Evolutionary conservation across 2,888 invertebrate genomes (phyloP), one percentile per base, ranked within the genome.

Genomic region (Cryptocheilus praepositus): DNA sequence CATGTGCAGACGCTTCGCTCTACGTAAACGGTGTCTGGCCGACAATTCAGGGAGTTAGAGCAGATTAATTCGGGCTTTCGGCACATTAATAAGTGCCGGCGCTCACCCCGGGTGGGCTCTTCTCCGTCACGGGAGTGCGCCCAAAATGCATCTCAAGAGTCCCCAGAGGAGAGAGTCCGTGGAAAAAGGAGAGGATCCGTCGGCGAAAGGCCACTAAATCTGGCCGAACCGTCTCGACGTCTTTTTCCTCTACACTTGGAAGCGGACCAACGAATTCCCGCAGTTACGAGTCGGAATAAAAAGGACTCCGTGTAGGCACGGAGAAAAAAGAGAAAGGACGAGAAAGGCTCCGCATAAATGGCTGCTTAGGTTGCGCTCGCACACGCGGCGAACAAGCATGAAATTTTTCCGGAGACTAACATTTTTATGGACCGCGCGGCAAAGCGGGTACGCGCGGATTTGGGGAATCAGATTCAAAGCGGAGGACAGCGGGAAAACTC

Each of bases 191-290:
- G 49, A 63, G 56, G 45, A 57, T 36, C 19, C 61, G 67, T 11
- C 36, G 36, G 13, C 25, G 59, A 65, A 43, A 55, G 62, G n/a
- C 44, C 60, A 54, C 58, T 72, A 72, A 73, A 72, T 69, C 73
- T 59, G 64, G 57, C 36, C 36, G 43, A 56, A 52, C 28, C 61
- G 71, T 56, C 67, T 15, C 64, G 46, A 54, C 73, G 63, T 61
- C 56, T 72, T 72, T 73, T 66, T 69, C 62, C 45, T 8, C 58
- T 67, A 16, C 36, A 70, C 67, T 73, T 74, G 74, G 74, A 74
- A 70, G 61, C 49, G 67, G 62, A 73, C 74, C 74, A 74, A 73
- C 45, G 36, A 52, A 59, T 28, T 63, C 45, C 53, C 72, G 21
- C 25, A 25, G 22, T 15, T 15, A 53, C 57, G 45, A 59, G 58